phyloP scores from a whole-genome alignment of 2,797 vertebrate species.

The Schizopygopsis pylzovi region DNA sequence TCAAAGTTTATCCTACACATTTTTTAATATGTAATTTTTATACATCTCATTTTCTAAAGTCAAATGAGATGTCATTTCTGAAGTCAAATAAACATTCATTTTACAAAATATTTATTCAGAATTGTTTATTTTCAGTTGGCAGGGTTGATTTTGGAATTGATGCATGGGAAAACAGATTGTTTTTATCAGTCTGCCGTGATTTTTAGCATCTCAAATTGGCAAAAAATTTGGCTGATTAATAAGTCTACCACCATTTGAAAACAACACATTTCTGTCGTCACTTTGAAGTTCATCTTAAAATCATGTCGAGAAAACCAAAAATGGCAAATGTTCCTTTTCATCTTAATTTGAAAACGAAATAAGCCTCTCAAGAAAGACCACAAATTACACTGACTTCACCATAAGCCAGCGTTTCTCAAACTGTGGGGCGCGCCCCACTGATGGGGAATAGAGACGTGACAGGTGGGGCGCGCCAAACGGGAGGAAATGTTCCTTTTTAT shows the following conservation, averaged over 20 bases:
- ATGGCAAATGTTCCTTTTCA: too few relatives aligned
- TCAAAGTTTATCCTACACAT: too few relatives aligned
- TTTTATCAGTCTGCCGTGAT: neutral
- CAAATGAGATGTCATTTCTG: neutral
- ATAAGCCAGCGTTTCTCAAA: too few relatives aligned
- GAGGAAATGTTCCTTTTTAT: too few relatives aligned
- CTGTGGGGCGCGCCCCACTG: too few relatives aligned
- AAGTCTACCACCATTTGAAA: neutral
- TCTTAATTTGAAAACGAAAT: too few relatives aligned
- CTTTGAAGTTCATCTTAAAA: too few relatives aligned
- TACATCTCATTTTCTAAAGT: neutral
- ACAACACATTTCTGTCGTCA: neutral
- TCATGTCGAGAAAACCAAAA: too few relatives aligned
- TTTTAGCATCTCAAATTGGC: neutral
- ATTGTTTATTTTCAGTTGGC: neutral
- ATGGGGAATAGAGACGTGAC: too few relatives aligned
- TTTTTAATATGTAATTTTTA: neutral
- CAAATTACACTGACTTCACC: too few relatives aligned
- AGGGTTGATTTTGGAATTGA: neutral
- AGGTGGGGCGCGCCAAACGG: too few relatives aligned
- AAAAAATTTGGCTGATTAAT: neutral
- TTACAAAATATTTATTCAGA: neutral
- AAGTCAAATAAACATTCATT: neutral
- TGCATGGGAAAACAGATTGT: neutral
- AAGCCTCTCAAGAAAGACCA: too few relatives aligned